Conservation (phyloP, 2,888 invertebrate genomes). For the Drosophila ustulata region DNA sequence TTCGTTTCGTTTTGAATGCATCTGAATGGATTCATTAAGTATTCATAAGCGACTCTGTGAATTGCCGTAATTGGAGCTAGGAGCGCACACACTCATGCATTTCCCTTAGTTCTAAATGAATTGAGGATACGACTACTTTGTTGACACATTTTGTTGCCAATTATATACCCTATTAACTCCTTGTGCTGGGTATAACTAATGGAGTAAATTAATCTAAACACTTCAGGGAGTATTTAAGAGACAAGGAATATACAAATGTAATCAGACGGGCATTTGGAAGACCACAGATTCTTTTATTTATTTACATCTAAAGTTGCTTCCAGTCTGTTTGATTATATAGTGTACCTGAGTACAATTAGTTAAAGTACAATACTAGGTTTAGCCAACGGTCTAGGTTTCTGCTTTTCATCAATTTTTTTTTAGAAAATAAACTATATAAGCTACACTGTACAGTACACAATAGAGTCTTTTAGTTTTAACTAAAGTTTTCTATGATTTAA, state of each 20-base stretch:
- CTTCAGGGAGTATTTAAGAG: neutral
- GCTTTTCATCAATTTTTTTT: too few species aligned
- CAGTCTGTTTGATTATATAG: too few species aligned
- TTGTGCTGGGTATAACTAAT: neutral
- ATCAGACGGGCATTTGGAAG: neutral
- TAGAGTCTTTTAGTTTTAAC: too few species aligned
- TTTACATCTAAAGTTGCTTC: neutral
- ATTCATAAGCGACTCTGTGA: constrained; percentile 14
- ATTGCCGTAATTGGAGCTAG: neutral
- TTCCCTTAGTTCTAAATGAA: neutral
- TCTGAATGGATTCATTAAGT: constrained; percentile 37
- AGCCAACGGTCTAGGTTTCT: too few species aligned
- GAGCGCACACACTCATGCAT: neutral
- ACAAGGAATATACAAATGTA: neutral
- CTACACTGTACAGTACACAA: too few species aligned
- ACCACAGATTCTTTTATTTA: too few species aligned
- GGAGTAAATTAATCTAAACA: neutral
- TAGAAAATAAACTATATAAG: too few species aligned
- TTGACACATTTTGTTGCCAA: constrained; percentile 3
- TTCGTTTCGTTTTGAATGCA: constrained; percentile 34
- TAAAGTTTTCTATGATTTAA: too few species aligned
- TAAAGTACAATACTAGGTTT: too few species aligned
- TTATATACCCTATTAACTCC: neutral
- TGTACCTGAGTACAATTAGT: too few species aligned
- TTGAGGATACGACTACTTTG: neutral